These are phyloP conservation scores for Melipona beecheii DNA, from an alignment of 2,888 invertebrate genomes.

Conservation along the genomic window DNA sequence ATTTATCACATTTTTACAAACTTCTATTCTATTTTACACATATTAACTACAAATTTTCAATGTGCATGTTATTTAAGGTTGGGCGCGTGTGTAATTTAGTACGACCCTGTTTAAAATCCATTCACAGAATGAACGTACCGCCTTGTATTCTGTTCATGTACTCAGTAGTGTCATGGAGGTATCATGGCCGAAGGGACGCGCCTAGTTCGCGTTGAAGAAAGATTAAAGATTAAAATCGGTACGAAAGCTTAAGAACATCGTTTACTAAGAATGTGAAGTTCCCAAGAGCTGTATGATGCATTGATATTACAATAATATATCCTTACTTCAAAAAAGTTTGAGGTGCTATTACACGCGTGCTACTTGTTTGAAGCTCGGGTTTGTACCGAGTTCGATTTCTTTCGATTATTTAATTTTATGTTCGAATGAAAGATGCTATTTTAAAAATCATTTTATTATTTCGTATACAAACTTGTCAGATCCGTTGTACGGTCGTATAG, in stretches of 20 bases:
- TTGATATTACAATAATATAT: conserved; percentile 9
- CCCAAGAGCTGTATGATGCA: conserved; percentile 12
- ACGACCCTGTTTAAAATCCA: conserved; percentile 77
- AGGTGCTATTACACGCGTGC: conserved; percentile 50
- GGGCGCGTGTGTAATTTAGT: conserved; percentile 35
- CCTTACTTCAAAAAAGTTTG: conserved; percentile 10
- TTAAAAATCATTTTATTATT: neutral
- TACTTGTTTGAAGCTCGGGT: conserved; percentile 33
- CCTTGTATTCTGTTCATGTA: conserved; percentile 77
- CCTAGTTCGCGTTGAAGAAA: conserved; percentile 96
- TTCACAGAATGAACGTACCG: conserved; percentile 80
- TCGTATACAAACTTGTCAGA: neutral
- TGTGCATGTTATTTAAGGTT: conserved; percentile 4
- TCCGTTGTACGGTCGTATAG: conserved; percentile 10
- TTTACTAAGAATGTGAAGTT: conserved; percentile 29
- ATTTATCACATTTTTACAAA: neutral
- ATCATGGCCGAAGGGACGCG: conserved; percentile 96
- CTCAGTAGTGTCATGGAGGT: conserved; percentile 89
- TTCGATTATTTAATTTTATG: conserved; percentile 55
- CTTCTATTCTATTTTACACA: neutral
- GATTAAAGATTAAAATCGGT: conserved; percentile 97
- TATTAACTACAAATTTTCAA: neutral
- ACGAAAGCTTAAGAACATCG: conserved; percentile 82
- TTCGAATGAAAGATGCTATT: conserved; percentile 27
- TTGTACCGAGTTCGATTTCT: conserved; percentile 72